These are phyloP conservation scores for Phrixothrix hirtus DNA, from an alignment of 2,888 invertebrate species.

Conservation along the genomic window DNA sequence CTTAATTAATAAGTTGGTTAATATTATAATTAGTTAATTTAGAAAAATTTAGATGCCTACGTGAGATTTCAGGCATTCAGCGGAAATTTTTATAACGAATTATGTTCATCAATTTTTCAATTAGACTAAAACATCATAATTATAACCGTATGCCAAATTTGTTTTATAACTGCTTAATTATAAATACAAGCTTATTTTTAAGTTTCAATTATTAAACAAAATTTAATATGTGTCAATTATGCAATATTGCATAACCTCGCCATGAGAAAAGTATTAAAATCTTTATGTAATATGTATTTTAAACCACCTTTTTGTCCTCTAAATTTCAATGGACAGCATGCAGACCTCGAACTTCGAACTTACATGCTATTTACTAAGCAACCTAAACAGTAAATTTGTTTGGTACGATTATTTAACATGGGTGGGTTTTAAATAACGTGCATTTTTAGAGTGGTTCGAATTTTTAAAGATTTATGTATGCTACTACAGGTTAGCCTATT, in stretches of 20 bases:
- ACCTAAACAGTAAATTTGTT: not conserved
- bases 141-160: too few species aligned
- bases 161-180: too few species aligned
- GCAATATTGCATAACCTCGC: too few species aligned
- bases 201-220: too few species aligned
- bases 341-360: slow-evolving; percentile 20
- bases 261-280: too few species aligned
- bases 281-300: slow-evolving; percentile 19
- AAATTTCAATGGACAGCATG: slow-evolving; percentile 9
- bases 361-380: not conserved
- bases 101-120: too few species aligned
- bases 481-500: not conserved
- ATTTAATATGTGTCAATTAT: not conserved
- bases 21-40: not conserved
- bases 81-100: too few species aligned
- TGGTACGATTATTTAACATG: not conserved
- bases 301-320: slow-evolving; percentile 13
- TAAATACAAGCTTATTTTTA: too few species aligned
- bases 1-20: not conserved
- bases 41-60: not conserved
- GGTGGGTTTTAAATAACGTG: not conserved
- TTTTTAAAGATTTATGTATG: too few species aligned
- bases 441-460: not conserved
- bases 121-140: too few species aligned
- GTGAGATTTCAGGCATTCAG: not conserved